Conservation (phyloP, 2,888 invertebrate genomes). For the Drosophila lacicola region DNA sequence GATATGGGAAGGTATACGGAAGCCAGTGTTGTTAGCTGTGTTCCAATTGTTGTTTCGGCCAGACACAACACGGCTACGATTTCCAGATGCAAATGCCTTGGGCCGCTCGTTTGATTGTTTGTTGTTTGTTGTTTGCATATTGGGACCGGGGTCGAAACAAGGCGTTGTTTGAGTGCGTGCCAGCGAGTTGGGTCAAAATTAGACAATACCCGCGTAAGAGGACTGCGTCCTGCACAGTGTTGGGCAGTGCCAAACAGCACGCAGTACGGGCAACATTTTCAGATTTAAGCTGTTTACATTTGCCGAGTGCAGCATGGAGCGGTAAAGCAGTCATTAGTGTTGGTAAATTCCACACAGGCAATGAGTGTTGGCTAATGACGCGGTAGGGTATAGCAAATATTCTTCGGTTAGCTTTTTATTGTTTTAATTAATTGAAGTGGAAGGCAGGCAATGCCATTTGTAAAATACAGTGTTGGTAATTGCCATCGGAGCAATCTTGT, state of each 20-base stretch:
- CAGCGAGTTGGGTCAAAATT: constrained; percentile 1
- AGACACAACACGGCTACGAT: constrained; percentile 12
- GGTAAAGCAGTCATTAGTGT: background rate
- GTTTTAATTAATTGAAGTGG: no score
- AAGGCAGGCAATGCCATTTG: background rate
- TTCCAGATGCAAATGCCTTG: constrained; percentile 20
- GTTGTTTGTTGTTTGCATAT: constrained; percentile 22
- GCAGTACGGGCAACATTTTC: background rate
- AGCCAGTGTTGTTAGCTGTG: constrained; percentile 22
- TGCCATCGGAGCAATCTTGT: no score
- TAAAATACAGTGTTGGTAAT: constrained; percentile 5
- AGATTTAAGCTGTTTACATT: no score
- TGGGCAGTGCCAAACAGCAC: constrained; percentile 7
- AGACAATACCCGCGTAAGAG: constrained; percentile 11
- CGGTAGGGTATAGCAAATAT: background rate
- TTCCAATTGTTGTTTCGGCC: constrained; percentile 11
- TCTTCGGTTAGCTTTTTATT: no score
- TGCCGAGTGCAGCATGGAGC: no score
- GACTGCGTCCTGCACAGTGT: constrained; percentile 14
- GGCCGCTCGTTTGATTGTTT: constrained; percentile 9
- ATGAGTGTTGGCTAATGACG: background rate
- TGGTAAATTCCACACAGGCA: background rate
- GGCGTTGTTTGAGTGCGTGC: constrained; percentile 2
- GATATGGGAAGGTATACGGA: constrained; percentile 34
- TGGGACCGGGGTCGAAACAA: constrained; percentile 30